Percentiles rank a stretch among this genome's conserved stretches.
phyloP scores from a whole-genome alignment of 1,140 invertebrate species.

The Aphaenogaster rudis region DNA sequence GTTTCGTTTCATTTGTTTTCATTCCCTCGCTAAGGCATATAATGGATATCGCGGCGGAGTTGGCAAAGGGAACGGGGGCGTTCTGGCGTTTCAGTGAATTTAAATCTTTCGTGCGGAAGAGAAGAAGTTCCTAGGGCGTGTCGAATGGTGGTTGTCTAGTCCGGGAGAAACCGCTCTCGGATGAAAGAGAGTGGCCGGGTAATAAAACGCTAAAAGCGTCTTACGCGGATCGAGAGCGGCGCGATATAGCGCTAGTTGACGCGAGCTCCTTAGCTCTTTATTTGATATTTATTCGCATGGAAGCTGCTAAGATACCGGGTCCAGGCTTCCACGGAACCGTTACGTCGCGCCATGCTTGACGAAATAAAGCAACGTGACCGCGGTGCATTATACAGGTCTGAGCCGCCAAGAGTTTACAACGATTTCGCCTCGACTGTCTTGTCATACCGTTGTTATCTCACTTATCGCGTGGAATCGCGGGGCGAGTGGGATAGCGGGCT shows the following conservation, averaged over 20 bases:
- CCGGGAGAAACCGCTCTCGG: conserved; percentile 67
- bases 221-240: conserved; percentile 72
- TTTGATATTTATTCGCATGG: conserved; percentile 69
- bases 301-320: conserved; percentile 48
- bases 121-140: conserved; percentile 57
- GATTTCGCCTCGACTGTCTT: conserved; percentile 23
- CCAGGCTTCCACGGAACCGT: not conserved
- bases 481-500: not conserved
- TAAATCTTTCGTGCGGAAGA: conserved; percentile 59
- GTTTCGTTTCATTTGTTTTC: conserved; percentile 64
- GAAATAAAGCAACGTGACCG: conserved; percentile 57
- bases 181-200: conserved; percentile 73
- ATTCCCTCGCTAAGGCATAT: conserved; percentile 53
- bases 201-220: conserved; percentile 84
- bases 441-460: conserved; percentile 39
- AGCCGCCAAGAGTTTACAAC: conserved; percentile 25
- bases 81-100: conserved; percentile 66
- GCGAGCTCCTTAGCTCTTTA: conserved; percentile 65
- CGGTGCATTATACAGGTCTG: conserved; percentile 44
- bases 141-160: conserved; percentile 68
- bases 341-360: conserved; percentile 18
- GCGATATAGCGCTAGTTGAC: conserved; percentile 63
- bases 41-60: conserved; percentile 58
- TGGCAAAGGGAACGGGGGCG: conserved; percentile 57
- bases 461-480: conserved; percentile 1